phyloP scores from a whole-genome alignment of 1,140 invertebrate species.

The Neocloeon triangulifer region DNA sequence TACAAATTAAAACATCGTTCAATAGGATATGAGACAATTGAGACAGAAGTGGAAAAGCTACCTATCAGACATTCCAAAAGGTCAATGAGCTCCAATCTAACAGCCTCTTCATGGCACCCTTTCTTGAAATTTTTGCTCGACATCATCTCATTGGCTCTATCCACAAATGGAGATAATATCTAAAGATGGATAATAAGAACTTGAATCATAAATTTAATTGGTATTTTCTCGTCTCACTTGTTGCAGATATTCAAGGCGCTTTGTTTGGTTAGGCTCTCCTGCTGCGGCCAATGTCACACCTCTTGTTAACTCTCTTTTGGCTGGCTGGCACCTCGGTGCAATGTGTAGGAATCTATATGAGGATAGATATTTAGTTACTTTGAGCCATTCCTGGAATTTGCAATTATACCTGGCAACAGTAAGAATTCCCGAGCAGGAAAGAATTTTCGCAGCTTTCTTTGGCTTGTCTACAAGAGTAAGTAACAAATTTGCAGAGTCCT shows the following conservation, averaged over 20 bases:
- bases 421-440: not conserved
- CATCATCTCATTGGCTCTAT: too few relatives aligned
- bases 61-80: slow-evolving; percentile 40
- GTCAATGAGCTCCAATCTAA: slow-evolving; percentile 33
- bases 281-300: too few relatives aligned
- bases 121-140: too few relatives aligned
- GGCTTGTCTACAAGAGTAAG: slow-evolving; percentile 27
- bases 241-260: too few relatives aligned
- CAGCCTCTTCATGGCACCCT: slow-evolving; percentile 30
- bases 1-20: slow-evolving; percentile 2
- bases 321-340: too few relatives aligned
- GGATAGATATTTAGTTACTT: too few relatives aligned
- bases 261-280: too few relatives aligned
- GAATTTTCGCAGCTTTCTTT: slow-evolving; percentile 24
- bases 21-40: too few relatives aligned
- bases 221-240: slow-evolving; percentile 31
- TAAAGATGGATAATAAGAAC: too few relatives aligned
- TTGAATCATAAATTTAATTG: slow-evolving; percentile 23
- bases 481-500: slow-evolving; percentile 32
- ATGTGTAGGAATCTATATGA: slow-evolving; percentile 31
- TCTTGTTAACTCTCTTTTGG: too few relatives aligned
- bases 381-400: too few relatives aligned
- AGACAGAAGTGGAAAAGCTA: slow-evolving; percentile 14
- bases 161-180: too few relatives aligned
- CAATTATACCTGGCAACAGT: slow-evolving; percentile 2